Conservation (phyloP, 1,140 invertebrate genomes). For the Zaprionus ghesquierei region DNA sequence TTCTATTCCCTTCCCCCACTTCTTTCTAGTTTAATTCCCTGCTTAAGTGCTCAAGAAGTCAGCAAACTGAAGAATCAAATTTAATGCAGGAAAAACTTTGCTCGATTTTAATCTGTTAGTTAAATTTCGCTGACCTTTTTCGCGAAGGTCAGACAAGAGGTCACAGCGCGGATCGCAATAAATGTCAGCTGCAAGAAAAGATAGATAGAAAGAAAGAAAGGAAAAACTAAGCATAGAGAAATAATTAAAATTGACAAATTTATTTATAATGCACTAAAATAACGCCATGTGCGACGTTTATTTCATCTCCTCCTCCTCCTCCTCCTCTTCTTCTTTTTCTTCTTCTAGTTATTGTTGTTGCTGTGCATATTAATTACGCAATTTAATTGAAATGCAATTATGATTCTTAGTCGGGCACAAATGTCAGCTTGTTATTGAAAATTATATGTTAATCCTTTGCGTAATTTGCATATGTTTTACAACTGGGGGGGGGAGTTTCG, state of each 20-base stretch:
- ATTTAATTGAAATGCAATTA: conserved; percentile 38
- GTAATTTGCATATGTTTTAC: neutral
- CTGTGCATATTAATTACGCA: conserved; percentile 41
- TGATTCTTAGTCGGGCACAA: conserved; percentile 19
- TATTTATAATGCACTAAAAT: conserved; percentile 14
- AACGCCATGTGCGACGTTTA: neutral
- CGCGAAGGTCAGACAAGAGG: neutral
- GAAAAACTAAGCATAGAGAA: neutral
- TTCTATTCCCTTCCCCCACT: neutral
- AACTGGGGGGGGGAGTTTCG: neutral
- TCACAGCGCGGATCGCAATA: neutral
- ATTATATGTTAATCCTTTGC: neutral
- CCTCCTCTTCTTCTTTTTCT: conserved; percentile 8
- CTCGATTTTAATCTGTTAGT: neutral
- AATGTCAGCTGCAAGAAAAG: neutral
- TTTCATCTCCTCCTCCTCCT: neutral
- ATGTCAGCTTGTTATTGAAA: neutral
- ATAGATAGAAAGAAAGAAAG: neutral
- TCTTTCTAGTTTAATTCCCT: neutral
- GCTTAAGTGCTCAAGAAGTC: neutral
- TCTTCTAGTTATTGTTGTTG: conserved; percentile 24
- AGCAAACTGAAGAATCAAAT: neutral
- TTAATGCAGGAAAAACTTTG: neutral
- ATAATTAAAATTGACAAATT: conserved; percentile 7
- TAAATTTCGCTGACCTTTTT: neutral